A percentile compares a stretch with the other conserved stretches of the same genome.
Conservation (phyloP, 2,888 invertebrate genomes). For the Xestia sexstrigata region DNA sequence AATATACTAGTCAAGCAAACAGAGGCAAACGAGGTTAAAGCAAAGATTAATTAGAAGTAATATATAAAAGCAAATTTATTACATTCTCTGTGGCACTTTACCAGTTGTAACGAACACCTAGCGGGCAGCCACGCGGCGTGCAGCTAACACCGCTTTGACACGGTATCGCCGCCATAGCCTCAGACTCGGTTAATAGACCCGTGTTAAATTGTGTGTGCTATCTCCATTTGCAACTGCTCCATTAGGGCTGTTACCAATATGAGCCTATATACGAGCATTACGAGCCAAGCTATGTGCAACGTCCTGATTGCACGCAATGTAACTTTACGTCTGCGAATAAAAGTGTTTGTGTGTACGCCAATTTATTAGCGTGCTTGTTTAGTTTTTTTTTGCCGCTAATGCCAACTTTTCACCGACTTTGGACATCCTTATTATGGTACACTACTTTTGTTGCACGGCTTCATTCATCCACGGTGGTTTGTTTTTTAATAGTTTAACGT, state of each 20-base stretch:
- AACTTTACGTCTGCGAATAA: slow-evolving; percentile 48
- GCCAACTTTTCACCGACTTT: slow-evolving; percentile 46
- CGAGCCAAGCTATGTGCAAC: slow-evolving; percentile 54
- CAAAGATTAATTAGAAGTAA: slow-evolving; percentile 63
- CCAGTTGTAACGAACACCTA: slow-evolving; percentile 82
- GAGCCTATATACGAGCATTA: slow-evolving; percentile 54
- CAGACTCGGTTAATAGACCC: slow-evolving; percentile 73
- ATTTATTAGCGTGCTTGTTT: slow-evolving; percentile 46
- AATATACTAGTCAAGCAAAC: slow-evolving; percentile 56
- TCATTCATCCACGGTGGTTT: slow-evolving; percentile 7
- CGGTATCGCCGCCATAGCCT: slow-evolving; percentile 81
- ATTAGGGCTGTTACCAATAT: slow-evolving; percentile 71
- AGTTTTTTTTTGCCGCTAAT: slow-evolving; percentile 46
- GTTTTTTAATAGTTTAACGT: slow-evolving; percentile 33
- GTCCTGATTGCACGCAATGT: slow-evolving; percentile 62
- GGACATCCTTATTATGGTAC: slow-evolving; percentile 37
- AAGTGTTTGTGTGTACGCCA: slow-evolving; percentile 54
- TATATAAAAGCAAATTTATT: slow-evolving; percentile 72
- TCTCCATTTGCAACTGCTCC: slow-evolving; percentile 80
- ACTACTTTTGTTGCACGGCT: slow-evolving; percentile 5
- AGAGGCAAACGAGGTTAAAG: slow-evolving; percentile 62
- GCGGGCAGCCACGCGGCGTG: slow-evolving; percentile 71
- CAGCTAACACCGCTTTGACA: slow-evolving; percentile 83
- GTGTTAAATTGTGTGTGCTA: slow-evolving; percentile 86
- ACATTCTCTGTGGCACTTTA: slow-evolving; percentile 76